Evolutionary conservation across 2,797 vertebrate species (phyloP).

Genomic region (Propithecus deckenii): DNA sequence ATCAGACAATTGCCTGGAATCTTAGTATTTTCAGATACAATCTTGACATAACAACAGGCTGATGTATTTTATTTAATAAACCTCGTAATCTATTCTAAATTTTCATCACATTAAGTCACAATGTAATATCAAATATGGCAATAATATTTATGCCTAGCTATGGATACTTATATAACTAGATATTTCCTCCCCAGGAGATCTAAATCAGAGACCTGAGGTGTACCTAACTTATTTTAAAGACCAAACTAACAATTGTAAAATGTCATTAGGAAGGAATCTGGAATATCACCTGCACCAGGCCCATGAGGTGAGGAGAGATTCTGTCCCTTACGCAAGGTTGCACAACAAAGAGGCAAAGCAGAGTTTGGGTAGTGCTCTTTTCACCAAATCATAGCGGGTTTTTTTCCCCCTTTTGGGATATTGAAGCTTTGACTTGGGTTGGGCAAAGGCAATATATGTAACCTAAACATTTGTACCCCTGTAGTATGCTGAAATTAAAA

Average conservation of each 20-base stretch:
- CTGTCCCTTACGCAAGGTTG: fast-evolving
- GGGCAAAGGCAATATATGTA: too few species aligned
- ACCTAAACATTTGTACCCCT: too few species aligned
- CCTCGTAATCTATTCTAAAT: background rate
- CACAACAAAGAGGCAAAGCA: fast-evolving
- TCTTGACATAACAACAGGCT: background rate
- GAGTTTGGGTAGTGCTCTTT: too few species aligned
- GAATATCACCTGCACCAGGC: background rate
- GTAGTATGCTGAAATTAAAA: too few species aligned
- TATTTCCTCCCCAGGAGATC: background rate
- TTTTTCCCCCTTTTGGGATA: background rate
- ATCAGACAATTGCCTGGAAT: background rate
- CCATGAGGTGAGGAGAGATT: background rate
- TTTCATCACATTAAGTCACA: background rate
- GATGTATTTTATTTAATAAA: background rate
- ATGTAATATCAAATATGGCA: background rate
- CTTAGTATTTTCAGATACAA: background rate
- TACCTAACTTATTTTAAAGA: background rate
- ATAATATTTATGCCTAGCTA: background rate
- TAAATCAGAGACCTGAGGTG: background rate
- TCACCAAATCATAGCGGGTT: fast-evolving
- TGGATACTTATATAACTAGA: background rate
- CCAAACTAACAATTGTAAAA: background rate
- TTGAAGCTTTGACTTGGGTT: too few species aligned
- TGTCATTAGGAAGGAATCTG: background rate